Base-by-base conservation (phyloP, 2,113 vertebrate species). In the Phyllostomus hastatus region DNA sequence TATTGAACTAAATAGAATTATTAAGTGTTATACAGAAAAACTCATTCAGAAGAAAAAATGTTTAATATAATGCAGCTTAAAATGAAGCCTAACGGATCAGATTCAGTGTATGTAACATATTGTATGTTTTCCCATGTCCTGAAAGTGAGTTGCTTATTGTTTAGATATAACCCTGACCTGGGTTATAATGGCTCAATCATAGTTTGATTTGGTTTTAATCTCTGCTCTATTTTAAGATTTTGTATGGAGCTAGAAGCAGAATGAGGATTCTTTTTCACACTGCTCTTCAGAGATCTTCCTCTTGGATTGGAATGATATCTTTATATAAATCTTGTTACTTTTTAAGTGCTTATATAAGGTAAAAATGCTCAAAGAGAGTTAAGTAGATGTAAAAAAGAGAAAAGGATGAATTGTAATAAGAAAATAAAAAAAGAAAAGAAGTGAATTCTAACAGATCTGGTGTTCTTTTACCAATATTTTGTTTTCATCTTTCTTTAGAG, bases 331-430 rank as follows among this genome's bases (percentile, higher is more conserved):
- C 0, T 67, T 72, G 83, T 90, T 66, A 43, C 52, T 94, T 94
- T 93, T 94, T 89, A n/a, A 72, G 69, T 69, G 24, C 52, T 95
- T 88, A 10, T 79, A 7, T 26, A 7, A 95, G 64, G 84, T 79
- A 84, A 92, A 83, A 90, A 67, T 96, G 48, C 87, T 89, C 52
- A 92, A 88, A 93, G 52, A 88, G 72, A 11, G 26, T 19, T 54
- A 64, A 28, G 33, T 88, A 92, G 82, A 81, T 73, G 81, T 38
- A 59, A 92, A 88, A 85, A 66, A 83, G 73, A 33, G 16, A 7
- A 35, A 70, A 33, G 46, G 82, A 87, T 31, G 1, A 79, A 28
- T 50, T 48, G 1, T 78, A 79, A 59, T 64, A 52, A 24, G 31
- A 87, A 91, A 72, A 81, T 73, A 82, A 35, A 54, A 54, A 88